Evolutionary conservation across 53 echinoderm and acorn worm species (phyloP).

Genomic region (Mesocentrotus franciscanus): DNA sequence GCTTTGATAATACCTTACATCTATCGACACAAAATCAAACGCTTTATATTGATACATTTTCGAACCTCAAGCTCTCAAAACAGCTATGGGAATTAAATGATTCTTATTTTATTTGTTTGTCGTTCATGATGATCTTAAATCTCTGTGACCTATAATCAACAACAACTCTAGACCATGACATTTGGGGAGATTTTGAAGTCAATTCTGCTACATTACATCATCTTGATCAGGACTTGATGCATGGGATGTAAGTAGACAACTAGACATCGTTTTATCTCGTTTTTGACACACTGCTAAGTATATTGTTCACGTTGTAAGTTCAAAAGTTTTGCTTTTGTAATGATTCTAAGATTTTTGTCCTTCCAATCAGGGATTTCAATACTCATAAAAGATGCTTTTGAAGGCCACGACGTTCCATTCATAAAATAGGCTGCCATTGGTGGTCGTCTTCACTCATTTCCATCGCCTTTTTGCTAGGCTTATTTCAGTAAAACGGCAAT

Average conservation of each 20-base stretch:
- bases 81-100: background rate
- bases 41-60: too few species aligned
- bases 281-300: too few species aligned
- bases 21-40: background rate
- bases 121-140: background rate
- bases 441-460: too few species aligned
- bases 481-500: background rate
- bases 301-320: background rate
- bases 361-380: background rate
- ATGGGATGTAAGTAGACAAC: background rate
- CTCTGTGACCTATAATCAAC: background rate
- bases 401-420: background rate
- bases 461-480: background rate
- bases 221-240: too few species aligned
- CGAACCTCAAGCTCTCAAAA: background rate
- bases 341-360: background rate
- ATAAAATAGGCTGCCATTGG: too few species aligned
- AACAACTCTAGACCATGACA: conserved; percentile 6
- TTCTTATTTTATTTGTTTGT: background rate
- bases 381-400: background rate
- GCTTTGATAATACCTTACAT: background rate
- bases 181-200: background rate
- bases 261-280: too few species aligned
- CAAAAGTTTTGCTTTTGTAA: background rate
- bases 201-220: background rate